Conservation (phyloP, 2,888 invertebrate species). For the Hirtodrosophila cameraria region DNA sequence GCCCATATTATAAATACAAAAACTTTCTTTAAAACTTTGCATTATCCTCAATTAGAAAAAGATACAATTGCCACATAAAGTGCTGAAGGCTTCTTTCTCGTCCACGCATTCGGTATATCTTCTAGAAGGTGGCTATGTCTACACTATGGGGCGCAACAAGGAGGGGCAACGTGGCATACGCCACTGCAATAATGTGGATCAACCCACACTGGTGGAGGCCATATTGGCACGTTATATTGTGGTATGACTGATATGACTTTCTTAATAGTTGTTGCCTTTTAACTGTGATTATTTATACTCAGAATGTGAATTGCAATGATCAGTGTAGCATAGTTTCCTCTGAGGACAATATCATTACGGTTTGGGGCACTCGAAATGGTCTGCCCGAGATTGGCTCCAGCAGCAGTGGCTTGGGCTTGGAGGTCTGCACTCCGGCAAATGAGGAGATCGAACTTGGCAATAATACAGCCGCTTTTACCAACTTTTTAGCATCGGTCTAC, state of each 20-base stretch:
- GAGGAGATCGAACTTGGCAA: constrained; percentile 80
- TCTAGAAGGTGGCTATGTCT: constrained; percentile 87
- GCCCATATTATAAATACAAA: no score
- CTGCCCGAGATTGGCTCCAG: constrained; percentile 75
- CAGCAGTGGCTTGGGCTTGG: constrained; percentile 51
- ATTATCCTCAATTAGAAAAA: constrained; percentile 75
- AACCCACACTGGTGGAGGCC: constrained; percentile 79
- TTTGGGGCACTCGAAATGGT: constrained; percentile 88
- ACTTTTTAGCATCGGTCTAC: constrained; percentile 83
- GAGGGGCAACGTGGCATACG: constrained; percentile 87
- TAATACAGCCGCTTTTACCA: constrained; percentile 84
- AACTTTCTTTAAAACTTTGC: background rate
- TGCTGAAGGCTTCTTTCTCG: constrained; percentile 87
- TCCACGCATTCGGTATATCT: constrained; percentile 87
- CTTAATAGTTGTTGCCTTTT: background rate
- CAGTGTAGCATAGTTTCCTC: constrained; percentile 88
- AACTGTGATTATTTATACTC: background rate
- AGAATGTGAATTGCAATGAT: constrained; percentile 88
- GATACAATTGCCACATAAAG: constrained; percentile 85
- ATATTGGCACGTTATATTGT: constrained; percentile 81
- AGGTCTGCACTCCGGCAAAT: constrained; percentile 60
- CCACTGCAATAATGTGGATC: constrained; percentile 75
- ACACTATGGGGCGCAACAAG: constrained; percentile 88
- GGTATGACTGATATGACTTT: constrained; percentile 50
- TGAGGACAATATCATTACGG: constrained; percentile 87